Evolutionary conservation across 2,888 invertebrate species (phyloP).

Genomic region (Oligia latruncula): DNA sequence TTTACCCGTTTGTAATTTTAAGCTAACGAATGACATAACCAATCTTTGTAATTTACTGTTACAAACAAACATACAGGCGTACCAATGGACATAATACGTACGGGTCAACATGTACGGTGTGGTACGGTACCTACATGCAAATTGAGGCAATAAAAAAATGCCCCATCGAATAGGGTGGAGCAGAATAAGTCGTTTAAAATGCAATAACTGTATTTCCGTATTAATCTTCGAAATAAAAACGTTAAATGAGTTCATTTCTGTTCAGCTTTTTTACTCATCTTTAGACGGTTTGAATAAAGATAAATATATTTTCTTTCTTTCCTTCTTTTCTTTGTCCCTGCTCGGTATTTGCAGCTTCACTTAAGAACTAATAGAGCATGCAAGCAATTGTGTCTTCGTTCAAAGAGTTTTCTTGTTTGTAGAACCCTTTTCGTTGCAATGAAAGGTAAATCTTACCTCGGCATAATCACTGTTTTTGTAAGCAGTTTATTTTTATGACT

Average conservation of each 20-base stretch:
- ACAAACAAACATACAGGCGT: not conserved
- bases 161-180: conserved; percentile 16
- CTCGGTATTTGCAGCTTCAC: conserved; percentile 29
- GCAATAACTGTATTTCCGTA: conserved; percentile 33
- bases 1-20: not conserved
- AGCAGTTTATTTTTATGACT: not conserved
- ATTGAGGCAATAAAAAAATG: conserved; percentile 26
- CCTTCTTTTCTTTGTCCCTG: not conserved
- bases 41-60: not conserved
- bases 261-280: not conserved
- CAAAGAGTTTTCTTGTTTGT: conserved; percentile 24
- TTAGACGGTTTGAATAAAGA: not conserved
- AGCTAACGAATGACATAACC: not conserved
- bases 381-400: conserved; percentile 28
- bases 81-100: not conserved
- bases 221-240: conserved; percentile 28
- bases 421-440: not conserved
- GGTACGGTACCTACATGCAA: no score
- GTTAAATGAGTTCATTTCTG: conserved; percentile 14
- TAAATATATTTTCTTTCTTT: conserved; percentile 16
- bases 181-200: conserved; percentile 43
- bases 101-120: no score
- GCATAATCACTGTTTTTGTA: conserved; percentile 1
- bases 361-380: conserved; percentile 47
- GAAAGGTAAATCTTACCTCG: not conserved